Base-by-base conservation (phyloP, 2,113 vertebrate genomes). In the Labeo rohita region DNA sequence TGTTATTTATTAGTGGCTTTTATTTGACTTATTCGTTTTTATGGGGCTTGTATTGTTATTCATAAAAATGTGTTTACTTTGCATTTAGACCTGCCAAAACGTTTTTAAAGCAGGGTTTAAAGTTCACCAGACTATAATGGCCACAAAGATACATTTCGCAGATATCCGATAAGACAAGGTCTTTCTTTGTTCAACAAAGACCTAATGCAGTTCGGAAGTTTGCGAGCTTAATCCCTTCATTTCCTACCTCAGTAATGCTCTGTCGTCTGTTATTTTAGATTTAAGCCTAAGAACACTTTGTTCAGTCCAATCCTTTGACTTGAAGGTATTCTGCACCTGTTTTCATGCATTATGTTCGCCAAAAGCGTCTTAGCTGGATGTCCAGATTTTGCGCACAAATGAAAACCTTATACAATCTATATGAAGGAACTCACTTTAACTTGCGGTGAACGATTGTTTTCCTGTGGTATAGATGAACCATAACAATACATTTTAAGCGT, bases 151-250 rank as follows among this genome's bases (percentile, higher is more conserved):
- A 23, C 39, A 52, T 45, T 85, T 72, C 18, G 72, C 16, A 80
- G 15, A 36, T 34, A 15, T 66, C 7, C 15, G 3, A n/a, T n/a
- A 43, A 23, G 70, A 73, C 70, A 36, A 56, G 1, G 45, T 43
- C 49, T 85, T 34, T 82, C 87, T 90, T 91, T 92, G 90, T 92
- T 82, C 54, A 90, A 74, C 88, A 90, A 94, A 36, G 80, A 85
- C 85, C 88, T 79, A 54, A 73, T 83, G 56, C 88, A 66, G 85
- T 91, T 90, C 15, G 39, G 87, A 92, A 85, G 87, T 92, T 93
- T 88, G 83, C 85, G 80, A 77, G 87, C 87, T 91, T 94, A 94
- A 94, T 95, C 94, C 88, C 84, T 90, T 85, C 88, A 73, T 88
- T 84, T 94, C 88, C 81, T 82, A 34, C 87, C 85, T 77, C 84